phyloP scores from a whole-genome alignment of 2,113 vertebrate species.

The Brevimyrus niger region DNA sequence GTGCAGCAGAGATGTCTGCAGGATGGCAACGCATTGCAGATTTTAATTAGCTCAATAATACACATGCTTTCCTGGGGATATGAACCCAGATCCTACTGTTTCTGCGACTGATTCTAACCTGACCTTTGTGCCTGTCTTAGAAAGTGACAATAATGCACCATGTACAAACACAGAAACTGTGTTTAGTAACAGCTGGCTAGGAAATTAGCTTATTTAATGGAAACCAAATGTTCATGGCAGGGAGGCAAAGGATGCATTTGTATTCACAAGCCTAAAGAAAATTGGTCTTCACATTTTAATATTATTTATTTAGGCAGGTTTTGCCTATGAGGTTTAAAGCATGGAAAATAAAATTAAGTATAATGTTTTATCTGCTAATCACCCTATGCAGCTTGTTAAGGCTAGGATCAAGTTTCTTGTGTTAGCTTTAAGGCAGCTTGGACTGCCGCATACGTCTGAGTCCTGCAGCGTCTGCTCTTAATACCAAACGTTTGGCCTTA shows the following conservation, averaged over 20 bases:
- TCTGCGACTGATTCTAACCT: not conserved
- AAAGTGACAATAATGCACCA: not conserved
- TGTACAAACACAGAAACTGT: not conserved
- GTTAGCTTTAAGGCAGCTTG: not conserved
- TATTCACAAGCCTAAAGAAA: not conserved
- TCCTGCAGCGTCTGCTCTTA: not conserved
- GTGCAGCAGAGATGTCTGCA: not conserved
- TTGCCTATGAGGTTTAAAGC: not conserved
- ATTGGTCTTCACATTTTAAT: not conserved
- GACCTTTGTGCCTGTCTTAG: not conserved
- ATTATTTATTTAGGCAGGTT: not conserved
- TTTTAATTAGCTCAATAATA: not conserved
- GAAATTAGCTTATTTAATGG: not conserved
- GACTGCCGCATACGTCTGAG: not conserved
- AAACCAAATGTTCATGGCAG: not conserved
- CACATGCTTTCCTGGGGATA: not conserved
- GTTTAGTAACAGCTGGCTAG: not conserved
- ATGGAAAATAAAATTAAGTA: not conserved
- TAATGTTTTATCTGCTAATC: conserved; percentile 17
- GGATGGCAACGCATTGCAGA: not conserved
- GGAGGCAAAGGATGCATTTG: not conserved
- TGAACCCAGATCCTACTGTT: not conserved
- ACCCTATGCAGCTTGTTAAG: not conserved
- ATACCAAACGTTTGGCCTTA: not conserved
- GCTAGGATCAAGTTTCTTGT: not conserved